These are phyloP conservation scores for Speoplatyrhinus poulsoni DNA, from an alignment of 2,113 vertebrate genomes.

Conservation along the genomic window DNA sequence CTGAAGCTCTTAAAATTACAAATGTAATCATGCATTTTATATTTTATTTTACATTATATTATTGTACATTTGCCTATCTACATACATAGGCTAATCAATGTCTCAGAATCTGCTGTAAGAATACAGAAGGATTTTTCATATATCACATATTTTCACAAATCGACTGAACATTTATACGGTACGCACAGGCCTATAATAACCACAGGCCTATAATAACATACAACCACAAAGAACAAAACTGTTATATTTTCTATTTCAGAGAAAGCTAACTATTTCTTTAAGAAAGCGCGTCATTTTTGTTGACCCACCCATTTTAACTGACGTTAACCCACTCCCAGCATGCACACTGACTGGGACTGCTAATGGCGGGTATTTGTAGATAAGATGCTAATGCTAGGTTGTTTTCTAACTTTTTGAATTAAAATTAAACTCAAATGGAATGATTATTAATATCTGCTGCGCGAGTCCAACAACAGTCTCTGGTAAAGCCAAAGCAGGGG, in stretches of 20 bases:
- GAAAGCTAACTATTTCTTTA: conserved; percentile 60
- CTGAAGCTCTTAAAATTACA: too few species aligned
- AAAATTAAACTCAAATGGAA: neutral
- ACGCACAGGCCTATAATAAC: neutral
- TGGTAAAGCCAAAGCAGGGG: neutral
- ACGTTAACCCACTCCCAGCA: conserved; percentile 65
- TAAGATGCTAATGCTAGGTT: conserved; percentile 17
- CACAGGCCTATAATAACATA: neutral
- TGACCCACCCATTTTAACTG: conserved; percentile 15
- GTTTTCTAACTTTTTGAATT: neutral
- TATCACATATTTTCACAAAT: neutral
- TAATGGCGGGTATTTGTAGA: conserved; percentile 75
- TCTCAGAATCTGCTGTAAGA: too few species aligned
- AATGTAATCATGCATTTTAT: too few species aligned
- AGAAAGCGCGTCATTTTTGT: conserved; percentile 38
- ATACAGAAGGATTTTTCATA: too few species aligned
- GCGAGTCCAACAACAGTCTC: neutral
- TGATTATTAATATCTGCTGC: neutral
- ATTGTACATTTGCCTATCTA: too few species aligned
- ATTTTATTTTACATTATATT: too few species aligned
- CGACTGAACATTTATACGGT: neutral
- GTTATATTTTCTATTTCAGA: neutral
- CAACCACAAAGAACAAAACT: neutral
- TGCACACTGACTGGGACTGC: conserved; percentile 58
- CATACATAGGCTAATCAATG: too few species aligned